These are phyloP conservation scores for Gorsachius magnificus DNA, from an alignment of 2,797 vertebrate species.

Conservation along the genomic window DNA sequence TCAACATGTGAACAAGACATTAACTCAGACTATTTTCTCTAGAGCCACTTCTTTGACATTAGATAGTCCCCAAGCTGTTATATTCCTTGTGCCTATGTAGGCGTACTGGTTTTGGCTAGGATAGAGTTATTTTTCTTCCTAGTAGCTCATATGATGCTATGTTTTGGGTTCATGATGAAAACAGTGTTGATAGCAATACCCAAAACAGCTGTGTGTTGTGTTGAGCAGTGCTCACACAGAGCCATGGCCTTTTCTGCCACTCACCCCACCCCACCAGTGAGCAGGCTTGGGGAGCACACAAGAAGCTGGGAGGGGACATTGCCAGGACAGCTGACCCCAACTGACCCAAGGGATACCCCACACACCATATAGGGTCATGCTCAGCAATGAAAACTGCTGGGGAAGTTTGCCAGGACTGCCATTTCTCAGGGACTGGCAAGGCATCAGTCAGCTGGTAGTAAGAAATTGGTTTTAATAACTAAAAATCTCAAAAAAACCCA, in stretches of 20 bases:
- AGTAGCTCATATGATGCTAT: not conserved
- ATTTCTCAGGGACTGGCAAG: not conserved
- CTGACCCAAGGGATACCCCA: not conserved
- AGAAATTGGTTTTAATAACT: not conserved
- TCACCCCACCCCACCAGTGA: fast-evolving
- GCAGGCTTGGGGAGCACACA: not conserved
- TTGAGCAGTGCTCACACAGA: not conserved
- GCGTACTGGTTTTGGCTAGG: not conserved
- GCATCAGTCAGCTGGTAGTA: not conserved
- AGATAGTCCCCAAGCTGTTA: not conserved
- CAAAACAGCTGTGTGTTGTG: too few relatives aligned
- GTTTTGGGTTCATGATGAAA: not conserved
- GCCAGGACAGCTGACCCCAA: not conserved
- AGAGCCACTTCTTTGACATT: not conserved
- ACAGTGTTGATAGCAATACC: not conserved
- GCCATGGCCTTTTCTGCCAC: not conserved
- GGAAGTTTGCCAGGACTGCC: not conserved
- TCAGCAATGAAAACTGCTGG: not conserved
- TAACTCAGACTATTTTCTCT: not conserved
- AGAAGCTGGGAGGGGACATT: not conserved
- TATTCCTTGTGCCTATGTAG: not conserved
- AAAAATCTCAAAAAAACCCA: too few relatives aligned
- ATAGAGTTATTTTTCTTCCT: not conserved
- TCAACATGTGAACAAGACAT: not conserved
- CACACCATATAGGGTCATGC: fast-evolving